phyloP scores from a whole-genome alignment of 2,888 invertebrate genomes.

The Azorinus chamasolen region DNA sequence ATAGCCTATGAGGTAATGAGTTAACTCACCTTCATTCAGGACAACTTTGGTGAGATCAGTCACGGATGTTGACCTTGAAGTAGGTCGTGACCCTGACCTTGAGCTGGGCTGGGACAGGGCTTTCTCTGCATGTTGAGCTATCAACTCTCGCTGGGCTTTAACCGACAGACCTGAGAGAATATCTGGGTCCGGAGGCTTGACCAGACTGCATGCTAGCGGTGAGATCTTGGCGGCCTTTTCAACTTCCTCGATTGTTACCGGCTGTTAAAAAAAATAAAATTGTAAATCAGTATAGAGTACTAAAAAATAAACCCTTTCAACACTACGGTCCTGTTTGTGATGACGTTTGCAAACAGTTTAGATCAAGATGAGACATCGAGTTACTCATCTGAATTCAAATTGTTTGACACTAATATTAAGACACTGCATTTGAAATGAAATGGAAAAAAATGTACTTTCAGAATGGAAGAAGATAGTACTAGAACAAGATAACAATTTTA shows the following conservation, averaged over 20 bases:
- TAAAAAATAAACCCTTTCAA: no score
- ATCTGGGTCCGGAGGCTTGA: constrained; percentile 86
- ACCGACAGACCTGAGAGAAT: constrained; percentile 80
- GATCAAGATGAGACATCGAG: no score
- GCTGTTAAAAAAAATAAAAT: constrained; percentile 87
- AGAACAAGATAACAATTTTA: background rate
- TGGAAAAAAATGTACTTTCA: no score
- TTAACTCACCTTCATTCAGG: constrained; percentile 34
- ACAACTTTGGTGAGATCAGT: constrained; percentile 44
- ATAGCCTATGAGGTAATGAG: no score
- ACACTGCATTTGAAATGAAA: no score
- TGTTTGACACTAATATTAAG: no score
- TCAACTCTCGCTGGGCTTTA: constrained; percentile 85
- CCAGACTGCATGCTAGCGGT: constrained; percentile 87
- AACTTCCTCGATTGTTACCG: constrained; percentile 91
- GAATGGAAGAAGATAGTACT: no score
- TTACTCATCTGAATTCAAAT: no score
- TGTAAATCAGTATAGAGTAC: no score
- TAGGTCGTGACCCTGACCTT: constrained; percentile 71
- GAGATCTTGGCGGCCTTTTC: constrained; percentile 88
- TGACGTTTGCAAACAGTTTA: no score
- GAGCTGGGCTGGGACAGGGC: constrained; percentile 86
- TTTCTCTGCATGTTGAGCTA: constrained; percentile 88
- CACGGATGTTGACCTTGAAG: constrained; percentile 68
- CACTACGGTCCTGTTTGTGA: no score